Evolutionary conservation across 2,113 vertebrate species (phyloP), one percentile per base, ranked within the genome.

Genomic region (Prolemur simus): DNA sequence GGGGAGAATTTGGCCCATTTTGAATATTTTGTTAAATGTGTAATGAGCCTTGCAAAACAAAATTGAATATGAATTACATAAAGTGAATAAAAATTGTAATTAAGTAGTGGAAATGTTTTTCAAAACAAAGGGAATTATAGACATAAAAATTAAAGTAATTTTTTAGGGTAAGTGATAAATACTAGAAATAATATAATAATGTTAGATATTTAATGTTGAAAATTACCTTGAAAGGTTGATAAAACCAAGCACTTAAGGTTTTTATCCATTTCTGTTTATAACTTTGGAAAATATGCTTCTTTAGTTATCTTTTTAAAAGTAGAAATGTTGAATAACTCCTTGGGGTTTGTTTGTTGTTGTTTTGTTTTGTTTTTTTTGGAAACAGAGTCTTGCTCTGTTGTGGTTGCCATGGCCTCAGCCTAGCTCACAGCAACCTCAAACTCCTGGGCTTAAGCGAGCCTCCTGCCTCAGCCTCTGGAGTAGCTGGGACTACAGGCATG

Each of bases 201-300:
- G 25, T 82, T 87, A 69, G 56, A 27, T 91, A 82, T 83, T 96
- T 94, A 95, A 56, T 86, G 27, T 52, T 76, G 17, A 77, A 83
- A 68, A 34, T 68, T 68, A 39, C 17, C 42, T 81, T 86, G 42
- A 89, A 92, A 94, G 21, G 23, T 63, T 92, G 14, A 74, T 87
- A 68, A 66, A 78, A 37, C 37, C n/a, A 85, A 64, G 11, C 27
- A 88, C 69, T 20, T 58, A 27, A 49, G 32, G n/a, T 45, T 56
- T 95, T 91, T 77, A 13, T 83, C 34, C 39, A 86, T 89, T 88
- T 58, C 25, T 82, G 1, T 54, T 82, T 89, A 4, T 89, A 68
- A 92, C 34, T 69, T 74, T 88, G 54, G 39, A 42, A 94, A 88
- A 63, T 63, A 25, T 12, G 12, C 18, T 34, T 23, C 14, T 88